Evolutionary conservation across 2,797 vertebrate genomes (phyloP).

Genomic region (Liasis olivaceus): DNA sequence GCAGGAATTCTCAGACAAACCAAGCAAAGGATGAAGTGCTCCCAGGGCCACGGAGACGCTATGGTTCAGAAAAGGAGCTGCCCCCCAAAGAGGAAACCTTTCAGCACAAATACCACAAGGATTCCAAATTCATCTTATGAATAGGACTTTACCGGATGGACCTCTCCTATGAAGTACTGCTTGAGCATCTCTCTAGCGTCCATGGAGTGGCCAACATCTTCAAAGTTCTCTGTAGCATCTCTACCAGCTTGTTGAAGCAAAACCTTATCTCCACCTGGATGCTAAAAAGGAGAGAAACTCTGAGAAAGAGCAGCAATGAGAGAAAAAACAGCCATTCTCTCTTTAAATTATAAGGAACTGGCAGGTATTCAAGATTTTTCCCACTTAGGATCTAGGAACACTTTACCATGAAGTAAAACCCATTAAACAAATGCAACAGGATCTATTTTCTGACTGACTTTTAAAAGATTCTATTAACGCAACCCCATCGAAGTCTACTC

Average conservation of each 20-base stretch:
- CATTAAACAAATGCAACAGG: neutral
- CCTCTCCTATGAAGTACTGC: conserved; percentile 89
- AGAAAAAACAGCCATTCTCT: too few relatives aligned
- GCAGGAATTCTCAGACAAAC: neutral
- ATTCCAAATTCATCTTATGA: too few relatives aligned
- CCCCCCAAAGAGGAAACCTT: neutral
- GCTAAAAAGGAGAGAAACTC: conserved; percentile 75
- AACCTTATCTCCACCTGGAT: conserved; percentile 95
- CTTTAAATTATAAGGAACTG: neutral
- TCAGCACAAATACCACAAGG: neutral
- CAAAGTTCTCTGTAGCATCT: conserved; percentile 93
- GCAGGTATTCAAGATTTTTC: neutral
- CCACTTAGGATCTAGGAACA: neutral
- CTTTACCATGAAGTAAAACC: neutral
- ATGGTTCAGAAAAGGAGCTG: neutral
- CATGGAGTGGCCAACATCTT: conserved; percentile 92
- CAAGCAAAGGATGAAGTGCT: neutral
- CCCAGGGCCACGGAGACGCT: neutral
- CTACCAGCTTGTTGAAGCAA: conserved; percentile 89
- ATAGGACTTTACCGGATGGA: conserved; percentile 83
- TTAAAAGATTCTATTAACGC: neutral
- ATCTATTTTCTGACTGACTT: neutral
- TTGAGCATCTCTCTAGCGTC: conserved; percentile 94
- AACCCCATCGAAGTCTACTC: neutral
- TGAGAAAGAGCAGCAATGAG: conserved; percentile 13